A percentile compares a stretch with the other conserved stretches of the same genome.
Evolutionary conservation across 1,140 invertebrate species (phyloP).

Genomic region (Phocides pigmalion): DNA sequence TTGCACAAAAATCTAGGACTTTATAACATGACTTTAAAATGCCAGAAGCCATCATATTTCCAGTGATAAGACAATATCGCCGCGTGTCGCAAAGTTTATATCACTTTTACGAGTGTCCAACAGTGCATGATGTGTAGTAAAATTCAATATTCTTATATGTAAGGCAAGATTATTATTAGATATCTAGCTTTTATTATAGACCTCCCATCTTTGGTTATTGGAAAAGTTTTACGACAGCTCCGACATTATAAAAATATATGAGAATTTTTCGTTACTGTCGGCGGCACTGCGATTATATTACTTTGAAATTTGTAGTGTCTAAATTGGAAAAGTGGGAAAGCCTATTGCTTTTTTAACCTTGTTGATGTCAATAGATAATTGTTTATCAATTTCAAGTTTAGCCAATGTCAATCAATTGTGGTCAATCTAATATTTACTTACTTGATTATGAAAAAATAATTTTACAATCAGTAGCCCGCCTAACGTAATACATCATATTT

Average conservation of each 20-base stretch:
- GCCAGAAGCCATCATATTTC: neutral
- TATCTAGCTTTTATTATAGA: conserved; percentile 22
- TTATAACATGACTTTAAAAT: neutral
- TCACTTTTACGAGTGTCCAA: conserved; percentile 29
- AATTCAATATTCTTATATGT: conserved; percentile 29
- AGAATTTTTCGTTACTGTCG: neutral
- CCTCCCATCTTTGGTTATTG: conserved; percentile 23
- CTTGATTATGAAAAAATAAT: no score
- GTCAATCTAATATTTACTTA: no score
- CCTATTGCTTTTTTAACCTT: no score
- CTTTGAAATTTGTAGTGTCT: neutral
- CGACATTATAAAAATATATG: conserved; percentile 1
- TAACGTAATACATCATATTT: no score
- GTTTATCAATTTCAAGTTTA: no score
- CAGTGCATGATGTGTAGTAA: conserved; percentile 17
- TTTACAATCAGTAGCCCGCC: no score
- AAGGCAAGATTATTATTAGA: conserved; percentile 18
- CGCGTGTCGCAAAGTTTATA: conserved; percentile 20
- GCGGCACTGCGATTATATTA: neutral
- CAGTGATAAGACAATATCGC: neutral
- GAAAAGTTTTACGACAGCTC: conserved; percentile 10
- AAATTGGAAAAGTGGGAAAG: neutral
- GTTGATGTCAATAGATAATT: no score
- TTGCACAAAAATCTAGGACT: neutral
- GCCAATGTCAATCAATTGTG: no score